Conservation (phyloP, 1,140 invertebrate species). For the Diabrotica undecimpunctata region DNA sequence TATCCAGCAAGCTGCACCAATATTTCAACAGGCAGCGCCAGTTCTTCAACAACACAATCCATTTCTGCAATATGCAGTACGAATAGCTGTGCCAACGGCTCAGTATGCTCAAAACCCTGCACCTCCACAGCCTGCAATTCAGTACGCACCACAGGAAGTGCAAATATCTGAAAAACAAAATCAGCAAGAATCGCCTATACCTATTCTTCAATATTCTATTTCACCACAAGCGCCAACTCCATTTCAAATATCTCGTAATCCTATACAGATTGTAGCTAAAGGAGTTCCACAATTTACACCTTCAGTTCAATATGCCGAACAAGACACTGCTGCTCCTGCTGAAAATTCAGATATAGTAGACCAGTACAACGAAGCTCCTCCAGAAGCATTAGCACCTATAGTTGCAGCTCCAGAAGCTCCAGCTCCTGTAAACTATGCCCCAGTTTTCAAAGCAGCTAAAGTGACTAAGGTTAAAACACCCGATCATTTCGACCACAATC, state of each 20-base stretch:
- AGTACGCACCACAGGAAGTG: no score
- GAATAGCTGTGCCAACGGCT: neutral
- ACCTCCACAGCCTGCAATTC: neutral
- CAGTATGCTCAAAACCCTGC: slow-evolving; percentile 24
- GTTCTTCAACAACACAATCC: slow-evolving; percentile 7
- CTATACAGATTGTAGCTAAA: no score
- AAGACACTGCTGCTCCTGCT: slow-evolving; percentile 26
- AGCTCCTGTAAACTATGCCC: slow-evolving; percentile 17
- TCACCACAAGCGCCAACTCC: no score
- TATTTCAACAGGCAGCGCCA: slow-evolving; percentile 15
- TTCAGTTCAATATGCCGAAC: neutral
- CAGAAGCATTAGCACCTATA: neutral
- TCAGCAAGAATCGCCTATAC: no score
- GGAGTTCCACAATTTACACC: no score
- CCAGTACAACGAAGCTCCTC: slow-evolving; percentile 16
- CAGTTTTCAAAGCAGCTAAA: slow-evolving; percentile 21
- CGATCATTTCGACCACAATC: slow-evolving; percentile 49
- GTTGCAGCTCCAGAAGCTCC: slow-evolving; percentile 1
- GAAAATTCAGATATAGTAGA: slow-evolving; percentile 18
- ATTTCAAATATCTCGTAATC: no score
- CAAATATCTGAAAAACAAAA: no score
- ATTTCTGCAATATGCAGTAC: neutral
- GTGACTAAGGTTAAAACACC: neutral
- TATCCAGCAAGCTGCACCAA: slow-evolving; percentile 38
- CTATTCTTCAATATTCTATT: no score